These are phyloP conservation scores for Baronia brevicornis DNA, from an alignment of 2,888 invertebrate genomes.

Conservation along the genomic window DNA sequence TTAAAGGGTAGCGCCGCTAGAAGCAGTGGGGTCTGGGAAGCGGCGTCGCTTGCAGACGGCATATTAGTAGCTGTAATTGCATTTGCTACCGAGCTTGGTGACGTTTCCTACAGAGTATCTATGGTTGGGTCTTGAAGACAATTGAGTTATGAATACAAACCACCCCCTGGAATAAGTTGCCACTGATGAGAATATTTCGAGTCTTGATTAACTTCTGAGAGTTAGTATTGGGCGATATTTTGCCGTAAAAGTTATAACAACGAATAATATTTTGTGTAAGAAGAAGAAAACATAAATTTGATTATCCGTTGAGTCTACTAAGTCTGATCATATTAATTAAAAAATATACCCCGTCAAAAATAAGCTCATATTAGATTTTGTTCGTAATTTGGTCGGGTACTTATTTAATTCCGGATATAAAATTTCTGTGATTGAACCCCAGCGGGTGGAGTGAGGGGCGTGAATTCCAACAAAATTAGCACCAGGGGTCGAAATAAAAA, in stretches of 20 bases:
- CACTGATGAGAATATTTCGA: slow-evolving; percentile 63
- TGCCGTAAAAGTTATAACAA: too few relatives aligned
- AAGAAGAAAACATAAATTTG: too few relatives aligned
- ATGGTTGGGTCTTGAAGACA: slow-evolving; percentile 62
- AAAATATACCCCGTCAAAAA: slow-evolving; percentile 54
- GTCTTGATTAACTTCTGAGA: slow-evolving; percentile 49
- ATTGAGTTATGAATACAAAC: slow-evolving; percentile 69
- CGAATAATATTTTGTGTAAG: too few relatives aligned
- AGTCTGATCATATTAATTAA: slow-evolving; percentile 53
- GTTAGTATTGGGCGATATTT: too few relatives aligned
- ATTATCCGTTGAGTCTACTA: slow-evolving; percentile 11
- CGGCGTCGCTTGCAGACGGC: slow-evolving; percentile 59
- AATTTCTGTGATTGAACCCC: slow-evolving; percentile 76
- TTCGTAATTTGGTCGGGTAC: slow-evolving; percentile 67
- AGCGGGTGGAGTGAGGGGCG: slow-evolving; percentile 73
- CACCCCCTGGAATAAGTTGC: slow-evolving; percentile 62
- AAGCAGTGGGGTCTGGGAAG: slow-evolving; percentile 32
- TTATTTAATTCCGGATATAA: slow-evolving; percentile 77
- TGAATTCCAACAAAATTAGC: slow-evolving; percentile 78
- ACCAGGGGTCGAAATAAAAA: slow-evolving; percentile 77
- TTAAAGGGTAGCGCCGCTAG: slow-evolving; percentile 54
- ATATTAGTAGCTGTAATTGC: slow-evolving; percentile 71
- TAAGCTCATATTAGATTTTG: slow-evolving; percentile 70
- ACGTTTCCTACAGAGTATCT: slow-evolving; percentile 62
- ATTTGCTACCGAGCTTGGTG: slow-evolving; percentile 69